Percentiles rank a stretch among this genome's conserved stretches.
phyloP scores from a whole-genome alignment of 2,888 invertebrate species.

The Epinotia ramella region DNA sequence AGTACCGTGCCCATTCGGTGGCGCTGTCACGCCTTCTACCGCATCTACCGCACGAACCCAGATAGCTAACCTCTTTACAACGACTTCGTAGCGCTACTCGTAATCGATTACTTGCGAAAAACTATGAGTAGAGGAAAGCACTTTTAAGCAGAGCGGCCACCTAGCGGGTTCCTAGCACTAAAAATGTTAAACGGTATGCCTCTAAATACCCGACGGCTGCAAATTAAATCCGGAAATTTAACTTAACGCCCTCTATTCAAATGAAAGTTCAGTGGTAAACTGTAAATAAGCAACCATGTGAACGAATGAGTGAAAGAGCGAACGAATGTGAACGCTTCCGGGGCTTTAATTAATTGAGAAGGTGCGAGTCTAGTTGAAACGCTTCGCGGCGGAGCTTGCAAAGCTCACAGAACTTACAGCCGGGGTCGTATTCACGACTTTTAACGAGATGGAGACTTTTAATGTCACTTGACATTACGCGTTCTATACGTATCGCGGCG shows the following conservation, averaged over 20 bases:
- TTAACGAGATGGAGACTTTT: background rate
- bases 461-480: background rate
- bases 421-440: background rate
- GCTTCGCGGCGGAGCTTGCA: background rate
- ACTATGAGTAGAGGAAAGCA: too few species aligned
- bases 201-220: too few species aligned
- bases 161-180: too few species aligned
- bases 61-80: too few species aligned
- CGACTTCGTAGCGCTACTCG: too few species aligned
- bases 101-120: too few species aligned
- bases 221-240: background rate
- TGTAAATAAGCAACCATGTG: conserved; percentile 27
- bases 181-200: too few species aligned
- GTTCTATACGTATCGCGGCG: background rate
- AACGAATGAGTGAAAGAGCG: conserved; percentile 34
- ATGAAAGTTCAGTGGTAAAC: background rate
- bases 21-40: too few species aligned
- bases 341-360: conserved; percentile 39
- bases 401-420: conserved; percentile 20
- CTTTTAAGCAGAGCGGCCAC: too few species aligned
- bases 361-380: conserved; percentile 38
- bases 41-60: too few species aligned
- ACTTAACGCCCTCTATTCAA: background rate
- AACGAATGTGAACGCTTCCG: conserved; percentile 31
- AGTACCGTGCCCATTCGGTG: too few species aligned